A percentile compares a stretch with the other conserved stretches of the same genome.
Evolutionary conservation across 2,888 invertebrate genomes (phyloP).

Genomic region (Phytoseiulus persimilis): DNA sequence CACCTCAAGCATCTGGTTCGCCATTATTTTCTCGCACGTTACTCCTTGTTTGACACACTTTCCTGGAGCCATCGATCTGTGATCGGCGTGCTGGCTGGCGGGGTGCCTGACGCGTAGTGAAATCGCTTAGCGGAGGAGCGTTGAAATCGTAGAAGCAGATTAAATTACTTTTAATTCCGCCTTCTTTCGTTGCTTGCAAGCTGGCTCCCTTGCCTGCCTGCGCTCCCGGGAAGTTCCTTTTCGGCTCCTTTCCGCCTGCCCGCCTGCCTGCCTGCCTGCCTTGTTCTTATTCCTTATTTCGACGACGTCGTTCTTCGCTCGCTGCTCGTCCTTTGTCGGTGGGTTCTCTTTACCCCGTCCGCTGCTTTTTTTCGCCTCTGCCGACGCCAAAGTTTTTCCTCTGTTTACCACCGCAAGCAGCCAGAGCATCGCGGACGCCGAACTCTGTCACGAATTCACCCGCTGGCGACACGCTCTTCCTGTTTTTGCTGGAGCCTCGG

Average conservation of each 20-base stretch:
- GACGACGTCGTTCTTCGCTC: too few relatives aligned
- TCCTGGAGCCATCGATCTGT: background rate
- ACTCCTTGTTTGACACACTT: background rate
- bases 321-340: background rate
- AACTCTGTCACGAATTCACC: background rate
- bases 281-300: background rate
- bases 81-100: background rate
- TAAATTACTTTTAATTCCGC: background rate
- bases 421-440: background rate
- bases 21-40: background rate
- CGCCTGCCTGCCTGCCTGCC: background rate
- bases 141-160: background rate
- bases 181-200: background rate
- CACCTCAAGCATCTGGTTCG: background rate
- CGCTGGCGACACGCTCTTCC: background rate
- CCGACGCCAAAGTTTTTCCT: background rate
- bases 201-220: background rate
- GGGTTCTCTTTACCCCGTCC: background rate
- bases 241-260: background rate
- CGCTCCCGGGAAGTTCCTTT: background rate
- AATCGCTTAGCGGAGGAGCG: background rate
- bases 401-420: background rate
- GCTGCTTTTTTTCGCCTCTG: background rate
- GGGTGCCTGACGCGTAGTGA: background rate
- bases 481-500: background rate